Evolutionary conservation across 2,888 invertebrate genomes (phyloP), one percentile per base, ranked within the genome.

Genomic region (Orthosia gracilis): DNA sequence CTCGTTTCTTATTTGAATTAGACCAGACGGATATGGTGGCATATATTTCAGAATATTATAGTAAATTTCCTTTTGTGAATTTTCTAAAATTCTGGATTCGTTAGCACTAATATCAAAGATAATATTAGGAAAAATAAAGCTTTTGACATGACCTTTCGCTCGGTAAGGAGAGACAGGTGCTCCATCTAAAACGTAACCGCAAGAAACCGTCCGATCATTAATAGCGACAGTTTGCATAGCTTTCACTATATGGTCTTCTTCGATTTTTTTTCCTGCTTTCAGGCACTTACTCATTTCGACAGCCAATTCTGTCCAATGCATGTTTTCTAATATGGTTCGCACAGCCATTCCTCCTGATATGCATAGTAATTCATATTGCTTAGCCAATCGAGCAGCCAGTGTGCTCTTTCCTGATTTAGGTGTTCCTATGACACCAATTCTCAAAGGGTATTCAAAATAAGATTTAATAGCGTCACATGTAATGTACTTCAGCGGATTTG

Each of bases 121-220:
- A 62, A 97, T 88, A 89, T 96, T 94, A 0, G 98, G 97, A 74
- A 97, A 96, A n/a, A 97, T 87, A 47, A 97, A 97, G 31, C 94
- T 76, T 82, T 93, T 94, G 5, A 93, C 91, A 26, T 97, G 89
- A 83, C 96, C 93, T 82, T 93, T 92, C 17, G 96, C 94, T 89
- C 97, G 97, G 59, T 92, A 87, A n/a, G 95, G 91, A 31, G 92
- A 92, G 71, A 94, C 93, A 7, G 97, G 97, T 90, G 97, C 97
- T 1, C 97, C 97, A 88, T 98, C 97, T 69, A 97, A 94, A 18
- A 98, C 90, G 87, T 96, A 95, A n/a, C 98, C 98, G 85, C 97
- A 96, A 3, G 97, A 96, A 4, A 93, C 86, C 15, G 94, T 92
- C 68, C 94, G 94, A 67, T 94, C 92, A 90, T 97, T 96, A 65